Base-by-base conservation (phyloP, 2,888 invertebrate species). In the Drosophila dives region DNA sequence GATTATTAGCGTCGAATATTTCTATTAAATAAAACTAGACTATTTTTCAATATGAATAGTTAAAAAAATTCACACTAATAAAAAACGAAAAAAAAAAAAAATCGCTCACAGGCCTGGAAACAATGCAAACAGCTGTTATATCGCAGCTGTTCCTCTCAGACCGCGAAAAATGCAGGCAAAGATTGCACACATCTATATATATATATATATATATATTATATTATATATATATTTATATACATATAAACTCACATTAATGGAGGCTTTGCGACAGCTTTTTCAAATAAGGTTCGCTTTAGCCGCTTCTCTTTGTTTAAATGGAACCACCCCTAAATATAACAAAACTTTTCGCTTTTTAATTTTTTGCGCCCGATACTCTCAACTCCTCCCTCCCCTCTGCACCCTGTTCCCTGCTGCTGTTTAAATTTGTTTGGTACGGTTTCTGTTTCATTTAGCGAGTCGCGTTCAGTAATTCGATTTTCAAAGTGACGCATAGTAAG, bases 381-480 rank as follows among this genome's bases (percentile, higher is more conserved):
- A 29, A 42, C 38, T 36, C 32, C 34, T 23, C 56, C 3, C 53
- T 49, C 38, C 34, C 42, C 58, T 26, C 8, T 61, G n/a, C n/a
- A 10, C 17, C 36, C 11, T 23, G 34, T 59, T 56, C 55, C 60
- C 54, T 66, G 20, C 15, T 45, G 20, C 50, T 69, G 38, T 60
- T 72, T 69, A 36, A 67, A 69, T 64, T 69, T 84, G 61, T 86
- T 75, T 72, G 80, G 55, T 74, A 88, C 86, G 85, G 89, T 86
- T 86, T 86, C 89, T 80, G 89, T 86, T 90, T 86, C 90, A 86
- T 88, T 85, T 75, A 64, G 66, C 60, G 65, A 68, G 81, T 60
- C 55, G 20, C 45, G 45, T 36, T 75, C 81, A 66, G 90, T 90
- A 88, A 86, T 86, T 90, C 89, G 85, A 90, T 90, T 90, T 90